Evolutionary conservation across 2,113 vertebrate genomes (phyloP).

Genomic region (Otolemur garnettii): DNA sequence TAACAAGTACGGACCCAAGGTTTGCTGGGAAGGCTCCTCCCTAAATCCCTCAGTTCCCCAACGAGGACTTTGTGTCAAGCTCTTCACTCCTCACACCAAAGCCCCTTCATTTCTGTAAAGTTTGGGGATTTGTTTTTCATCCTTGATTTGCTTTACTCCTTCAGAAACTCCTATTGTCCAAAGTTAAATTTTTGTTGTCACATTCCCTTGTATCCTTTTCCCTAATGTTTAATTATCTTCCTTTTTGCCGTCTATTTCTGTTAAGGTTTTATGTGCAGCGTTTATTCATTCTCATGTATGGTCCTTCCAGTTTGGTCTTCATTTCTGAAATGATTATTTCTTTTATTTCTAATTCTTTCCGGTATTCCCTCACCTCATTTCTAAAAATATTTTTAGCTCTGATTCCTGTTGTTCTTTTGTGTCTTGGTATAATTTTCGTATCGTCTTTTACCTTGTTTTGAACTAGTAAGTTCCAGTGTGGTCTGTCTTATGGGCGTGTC

Average conservation of each 20-base stretch:
- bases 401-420: not conserved
- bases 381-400: too few relatives aligned
- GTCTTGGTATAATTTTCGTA: too few relatives aligned
- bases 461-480: too few relatives aligned
- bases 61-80: too few relatives aligned
- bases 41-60: too few relatives aligned
- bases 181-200: not conserved
- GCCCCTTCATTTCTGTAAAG: not conserved
- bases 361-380: not conserved
- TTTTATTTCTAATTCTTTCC: not conserved
- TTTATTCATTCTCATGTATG: not conserved
- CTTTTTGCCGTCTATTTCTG: not conserved
- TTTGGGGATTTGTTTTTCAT: not conserved
- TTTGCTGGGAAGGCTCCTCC: too few relatives aligned
- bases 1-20: too few relatives aligned
- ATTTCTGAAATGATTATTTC: not conserved
- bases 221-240: not conserved
- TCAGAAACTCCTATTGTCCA: not conserved
- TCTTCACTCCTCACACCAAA: too few relatives aligned
- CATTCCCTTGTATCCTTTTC: not conserved
- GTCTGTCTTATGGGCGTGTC: not conserved
- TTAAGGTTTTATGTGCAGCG: too few relatives aligned
- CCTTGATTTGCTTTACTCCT: not conserved
- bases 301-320: not conserved
- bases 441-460: not conserved